Evolutionary conservation across 2,888 invertebrate species (phyloP), one percentile per base, ranked within the genome.

Genomic region (Nycteola revayana): DNA sequence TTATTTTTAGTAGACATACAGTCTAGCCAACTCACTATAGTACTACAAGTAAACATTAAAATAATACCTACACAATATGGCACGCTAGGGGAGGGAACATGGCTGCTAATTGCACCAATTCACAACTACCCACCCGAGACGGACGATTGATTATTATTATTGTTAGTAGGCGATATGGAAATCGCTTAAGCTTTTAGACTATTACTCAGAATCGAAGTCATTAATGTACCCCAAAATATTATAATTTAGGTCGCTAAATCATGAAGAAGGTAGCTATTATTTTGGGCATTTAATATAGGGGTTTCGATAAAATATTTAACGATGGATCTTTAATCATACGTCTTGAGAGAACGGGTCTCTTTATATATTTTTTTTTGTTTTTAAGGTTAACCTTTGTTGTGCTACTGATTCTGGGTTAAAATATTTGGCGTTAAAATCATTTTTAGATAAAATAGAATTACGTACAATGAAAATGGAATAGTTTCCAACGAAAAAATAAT

Each of bases 31-130:
- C n/a, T n/a, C n/a, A n/a, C n/a, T n/a, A n/a, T n/a, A n/a, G n/a
- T n/a, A n/a, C n/a, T n/a, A n/a, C n/a, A n/a, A n/a, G n/a, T n/a
- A n/a, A n/a, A n/a, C n/a, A n/a, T n/a, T n/a, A n/a, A n/a, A n/a
- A n/a, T n/a, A n/a, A n/a, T 14, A 14, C 14, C 14, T 14, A 14
- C 14, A 55, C 50, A 36, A 28, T 9, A 36, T 38, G 20, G 33
- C 27, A 46, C 31, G 40, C 25, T 27, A 44, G 49, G 40, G 60
- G 56, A 48, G 44, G 54, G 57, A 68, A 64, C 56, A 68, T 66
- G 71, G 64, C 67, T 68, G 59, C 75, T 82, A 82, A 85, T 85
- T 82, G 81, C 74, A 55, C 46, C 66, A 70, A 81, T 83, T 84
- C 79, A 75, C 61, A 65, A 66, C 69, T 61, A 65, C 64, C 73